Base-by-base conservation (phyloP, 2,113 vertebrate genomes). In the Phrynosoma blainvillii region DNA sequence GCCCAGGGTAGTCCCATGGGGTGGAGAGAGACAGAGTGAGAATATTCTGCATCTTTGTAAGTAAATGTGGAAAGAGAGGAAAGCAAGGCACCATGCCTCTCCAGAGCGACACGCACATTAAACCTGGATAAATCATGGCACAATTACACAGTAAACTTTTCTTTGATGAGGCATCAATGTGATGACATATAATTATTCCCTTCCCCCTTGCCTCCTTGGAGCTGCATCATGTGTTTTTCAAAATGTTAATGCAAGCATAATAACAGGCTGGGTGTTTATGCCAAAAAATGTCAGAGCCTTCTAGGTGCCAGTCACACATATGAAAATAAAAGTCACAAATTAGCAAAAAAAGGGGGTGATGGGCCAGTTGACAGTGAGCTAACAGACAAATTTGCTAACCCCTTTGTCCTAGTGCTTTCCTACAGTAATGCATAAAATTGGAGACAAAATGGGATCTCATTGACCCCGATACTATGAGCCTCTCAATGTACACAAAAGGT, bases 231-330 rank as follows among this genome's bases (percentile, higher is more conserved):
- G 98, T 98, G 98, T 99, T 98, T 99, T 98, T 98, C 98, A 97
- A 98, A 99, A 99, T 99, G 98, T 98, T 99, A 99, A 99, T 99
- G 98, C 98, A 98, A 96, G 97, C 97, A 97, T 99, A 99, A 99
- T 98, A 98, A 98, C 98, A 98, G 98, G 97, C 97, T 98, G 97
- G 82, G 91, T 97, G 96, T 97, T 91, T 96, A 96, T 88, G 92
- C 97, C 80, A 87, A 97, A 96, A 97, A 98, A 98, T 98, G 98
- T 98, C 98, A 98, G 96, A 97, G 97, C 97, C 97, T 97, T 97
- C 97, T 96, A 96, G 96, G 96, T 94, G 98, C 98, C 98, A 98
- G 97, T 99, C 98, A 98, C 98, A 98, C 96, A 88, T 94, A 97
- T 96, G 96, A 97, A 97, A 98, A 98, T 97, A 98, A 98, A 77